Conservation (phyloP, 1,140 invertebrate genomes). For the Pachyrhynchus sulphureomaculatus region DNA sequence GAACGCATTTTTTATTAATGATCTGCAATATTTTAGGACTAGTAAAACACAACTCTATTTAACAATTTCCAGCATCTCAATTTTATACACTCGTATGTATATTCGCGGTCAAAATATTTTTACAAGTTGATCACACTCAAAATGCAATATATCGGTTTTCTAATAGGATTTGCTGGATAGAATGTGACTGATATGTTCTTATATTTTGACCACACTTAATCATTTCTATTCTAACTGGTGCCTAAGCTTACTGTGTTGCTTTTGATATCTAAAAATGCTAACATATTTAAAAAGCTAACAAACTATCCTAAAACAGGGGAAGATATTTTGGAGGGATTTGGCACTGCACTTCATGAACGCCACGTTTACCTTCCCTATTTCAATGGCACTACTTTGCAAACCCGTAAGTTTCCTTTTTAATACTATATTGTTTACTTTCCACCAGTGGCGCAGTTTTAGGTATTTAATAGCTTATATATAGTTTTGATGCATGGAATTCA, state of each 20-base stretch:
- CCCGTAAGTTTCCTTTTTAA: slow-evolving; percentile 64
- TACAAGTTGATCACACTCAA: too few species aligned
- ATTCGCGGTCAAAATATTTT: too few species aligned
- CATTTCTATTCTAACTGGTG: background rate
- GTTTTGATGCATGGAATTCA: too few species aligned
- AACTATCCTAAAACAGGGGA: slow-evolving; percentile 44
- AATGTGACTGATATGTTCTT: too few species aligned
- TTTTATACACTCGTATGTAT: too few species aligned
- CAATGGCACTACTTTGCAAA: slow-evolving; percentile 73
- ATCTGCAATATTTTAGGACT: background rate
- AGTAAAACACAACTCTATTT: background rate
- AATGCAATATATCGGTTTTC: too few species aligned
- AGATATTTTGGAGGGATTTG: slow-evolving; percentile 56
- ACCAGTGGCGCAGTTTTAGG: background rate
- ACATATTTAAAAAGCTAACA: slow-evolving; percentile 2
- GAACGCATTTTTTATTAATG: too few species aligned
- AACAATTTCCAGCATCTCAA: background rate
- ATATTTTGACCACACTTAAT: too few species aligned
- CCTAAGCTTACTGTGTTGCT: slow-evolving; percentile 4
- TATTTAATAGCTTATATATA: background rate
- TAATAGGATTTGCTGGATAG: too few species aligned
- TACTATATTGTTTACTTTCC: background rate
- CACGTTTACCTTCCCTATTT: slow-evolving; percentile 75
- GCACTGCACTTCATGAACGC: slow-evolving; percentile 70
- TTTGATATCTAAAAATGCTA: slow-evolving; percentile 5